A percentile compares a stretch with the other conserved stretches of the same genome.
phyloP scores from a whole-genome alignment of 2,888 invertebrate genomes.

The Pyrocoelia pectoralis region DNA sequence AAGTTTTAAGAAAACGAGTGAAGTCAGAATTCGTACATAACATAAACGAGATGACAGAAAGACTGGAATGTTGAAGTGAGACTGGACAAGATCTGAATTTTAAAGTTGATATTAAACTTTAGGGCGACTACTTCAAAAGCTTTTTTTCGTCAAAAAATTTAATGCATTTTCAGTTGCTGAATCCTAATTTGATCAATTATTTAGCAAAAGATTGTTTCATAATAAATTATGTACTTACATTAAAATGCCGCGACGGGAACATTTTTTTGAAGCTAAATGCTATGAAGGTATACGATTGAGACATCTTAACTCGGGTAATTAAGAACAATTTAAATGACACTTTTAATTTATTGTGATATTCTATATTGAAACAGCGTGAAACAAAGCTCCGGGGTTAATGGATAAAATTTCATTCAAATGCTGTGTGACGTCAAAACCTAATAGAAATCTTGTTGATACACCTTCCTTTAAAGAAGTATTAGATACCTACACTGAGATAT shows the following conservation, averaged over 20 bases:
- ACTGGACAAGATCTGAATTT: constrained; percentile 29
- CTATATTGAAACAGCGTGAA: no score
- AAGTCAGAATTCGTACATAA: constrained; percentile 22
- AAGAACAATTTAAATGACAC: no score
- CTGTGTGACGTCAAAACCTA: no score
- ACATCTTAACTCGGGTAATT: no score
- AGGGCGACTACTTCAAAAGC: background rate
- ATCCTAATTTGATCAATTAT: constrained; percentile 1
- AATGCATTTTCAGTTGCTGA: background rate
- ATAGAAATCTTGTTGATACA: no score
- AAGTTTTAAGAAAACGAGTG: constrained; percentile 21
- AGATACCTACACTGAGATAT: no score
- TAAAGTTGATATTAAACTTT: constrained; percentile 14
- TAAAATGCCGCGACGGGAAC: background rate
- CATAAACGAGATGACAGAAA: constrained; percentile 26
- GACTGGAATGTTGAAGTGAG: constrained; percentile 27
- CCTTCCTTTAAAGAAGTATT: no score
- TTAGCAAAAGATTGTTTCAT: background rate
- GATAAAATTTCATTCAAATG: no score
- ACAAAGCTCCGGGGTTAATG: no score
- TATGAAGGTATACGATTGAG: no score
- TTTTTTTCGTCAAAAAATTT: background rate
- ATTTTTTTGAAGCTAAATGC: no score
- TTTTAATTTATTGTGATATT: no score
- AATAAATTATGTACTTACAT: background rate